Base-by-base conservation (phyloP, 2,888 invertebrate genomes). In the Patella depressa region DNA sequence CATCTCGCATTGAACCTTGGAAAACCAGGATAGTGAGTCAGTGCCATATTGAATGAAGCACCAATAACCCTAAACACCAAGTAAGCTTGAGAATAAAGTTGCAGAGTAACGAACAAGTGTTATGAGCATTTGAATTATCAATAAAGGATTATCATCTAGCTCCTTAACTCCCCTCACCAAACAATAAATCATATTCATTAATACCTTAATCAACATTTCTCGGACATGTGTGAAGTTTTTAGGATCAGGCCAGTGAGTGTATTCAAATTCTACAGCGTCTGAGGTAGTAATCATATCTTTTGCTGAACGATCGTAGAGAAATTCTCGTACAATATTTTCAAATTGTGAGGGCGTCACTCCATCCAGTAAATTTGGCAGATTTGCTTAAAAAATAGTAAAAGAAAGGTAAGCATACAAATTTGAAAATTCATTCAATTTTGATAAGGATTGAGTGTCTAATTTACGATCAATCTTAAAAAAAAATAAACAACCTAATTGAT, bases 171-270 rank as follows among this genome's bases (percentile, higher is more conserved):
- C 34, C 34, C 34, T 34, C 45, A 9, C 4, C 45, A 45, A 45
- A 45, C 45, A 45, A 45, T 45, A 45, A 45, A 45, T 45, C 7
- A 34, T 34, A 34, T 5, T 34, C 34, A 7, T 53, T 84, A 88
- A 83, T 82, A 91, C 90, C 85, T 91, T 88, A 53, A 89, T 88
- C 3, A 89, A 81, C 80, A 87, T 88, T 79, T 89, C 88, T 9
- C 89, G 75, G 19, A 89, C 82, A 79, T 86, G 88, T 11, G 90
- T 88, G 53, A 84, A 81, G 80, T 92, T 91, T 12, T 86, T 81
- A 3, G 90, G 89, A 73, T 91, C 88, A 7, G 90, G 89, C 91
- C 91, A 92, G 85, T 89, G 90, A 0, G 91, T 91, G 83, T 92
- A 92, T 82, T 91, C 88, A 82, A 90, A 91, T 74, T 87, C 82